Base-by-base conservation (phyloP, 2,888 invertebrate species). In the Volucella bombylans region DNA sequence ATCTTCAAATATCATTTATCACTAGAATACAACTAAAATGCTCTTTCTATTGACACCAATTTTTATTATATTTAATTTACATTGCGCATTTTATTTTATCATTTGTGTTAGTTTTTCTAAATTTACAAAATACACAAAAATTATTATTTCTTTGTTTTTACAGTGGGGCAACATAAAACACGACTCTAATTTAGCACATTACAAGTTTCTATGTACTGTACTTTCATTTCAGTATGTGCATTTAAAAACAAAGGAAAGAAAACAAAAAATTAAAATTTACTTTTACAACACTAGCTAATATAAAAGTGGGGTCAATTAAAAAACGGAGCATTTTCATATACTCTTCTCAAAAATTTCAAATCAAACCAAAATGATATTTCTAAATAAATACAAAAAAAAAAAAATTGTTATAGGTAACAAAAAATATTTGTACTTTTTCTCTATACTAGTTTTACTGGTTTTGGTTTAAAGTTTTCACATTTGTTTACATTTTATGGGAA, bases 401-500 rank as follows among this genome's bases (percentile, higher is more conserved):
- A 41, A 14, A 49, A 23, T 62, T 74, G 67, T 1, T 18, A 49
- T 64, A 72, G 23, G 50, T 64, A 54, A 65, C 69, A 49, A 18
- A 76, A 52, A 69, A 12, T 57, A 45, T 59, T 49, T 49, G 64
- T 43, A 69, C 59, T 54, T 38, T 71, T 72, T 62, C 49, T 57
- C 74, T 65, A 83, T 74, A 80, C 74, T 31, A 31, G 6, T 31
- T 62, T 49, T 50, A 74, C 64, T 76, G 69, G 38, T 83, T 64
- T 52, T 38, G 47, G 64, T 78, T 82, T 71, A 45, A 64, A 73
- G 62, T 68, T 83, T 64, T 76, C 79, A 76, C 61, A 57, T 55
- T 77, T 67, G n/a, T 55, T 45, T 59, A 76, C 47, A 61, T 69
- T 79, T 65, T 55, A 86, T 88, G 88, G 87, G 89, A 91, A 88